Evolutionary conservation across 2,113 vertebrate species (phyloP).

Genomic region (Cephalopholis sonnerati): DNA sequence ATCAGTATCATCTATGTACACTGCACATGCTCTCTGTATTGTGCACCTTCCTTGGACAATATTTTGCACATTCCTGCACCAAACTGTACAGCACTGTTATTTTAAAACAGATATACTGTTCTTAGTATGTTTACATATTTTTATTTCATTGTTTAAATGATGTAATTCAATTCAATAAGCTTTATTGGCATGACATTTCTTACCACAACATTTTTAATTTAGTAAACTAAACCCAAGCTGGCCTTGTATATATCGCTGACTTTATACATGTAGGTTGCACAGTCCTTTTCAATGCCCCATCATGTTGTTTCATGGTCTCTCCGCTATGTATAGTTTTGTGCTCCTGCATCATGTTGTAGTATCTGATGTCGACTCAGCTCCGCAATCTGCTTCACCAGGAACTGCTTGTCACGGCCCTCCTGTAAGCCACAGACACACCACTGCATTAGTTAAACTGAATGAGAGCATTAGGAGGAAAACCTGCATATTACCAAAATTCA

Average conservation of each 20-base stretch:
- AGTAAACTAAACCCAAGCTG: background rate
- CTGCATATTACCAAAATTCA: background rate
- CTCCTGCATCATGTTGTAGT: conserved; percentile 2
- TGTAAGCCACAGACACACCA: conserved; percentile 59
- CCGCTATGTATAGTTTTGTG: conserved; percentile 14
- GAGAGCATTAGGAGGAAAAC: background rate
- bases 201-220: too few species aligned
- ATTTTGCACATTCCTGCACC: too few species aligned
- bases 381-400: conserved; percentile 84
- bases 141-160: too few species aligned
- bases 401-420: conserved; percentile 85
- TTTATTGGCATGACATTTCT: too few species aligned
- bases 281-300: background rate
- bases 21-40: too few species aligned
- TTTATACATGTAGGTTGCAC: background rate
- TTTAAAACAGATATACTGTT: too few species aligned
- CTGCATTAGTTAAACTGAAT: conserved; percentile 18
- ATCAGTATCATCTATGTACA: too few species aligned
- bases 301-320: conserved; percentile 10
- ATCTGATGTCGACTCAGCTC: conserved; percentile 59
- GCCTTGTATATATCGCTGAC: background rate
- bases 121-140: too few species aligned
- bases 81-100: too few species aligned
- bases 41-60: too few species aligned
- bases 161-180: too few species aligned